Evolutionary conservation across 2,888 invertebrate genomes (phyloP), one percentile per base, ranked within the genome.

Genomic region (Keiferia lycopersicella): DNA sequence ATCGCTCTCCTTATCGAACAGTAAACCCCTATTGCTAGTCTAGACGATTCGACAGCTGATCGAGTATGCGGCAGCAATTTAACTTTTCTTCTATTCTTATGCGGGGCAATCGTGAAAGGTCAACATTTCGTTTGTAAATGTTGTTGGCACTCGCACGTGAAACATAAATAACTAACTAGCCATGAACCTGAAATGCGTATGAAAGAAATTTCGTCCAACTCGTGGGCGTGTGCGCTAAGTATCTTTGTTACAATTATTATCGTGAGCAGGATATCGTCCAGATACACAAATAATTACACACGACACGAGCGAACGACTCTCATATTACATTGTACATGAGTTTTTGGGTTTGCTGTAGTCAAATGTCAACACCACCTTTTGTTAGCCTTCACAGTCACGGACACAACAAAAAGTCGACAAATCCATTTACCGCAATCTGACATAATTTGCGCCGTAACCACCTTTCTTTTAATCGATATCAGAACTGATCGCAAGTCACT

Each of bases 171-270:
- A 68, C 69, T 69, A 70, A 65, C 66, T 69, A 77, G 71, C 82
- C 83, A 65, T 84, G 84, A 86, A 85, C 84, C 76, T 81, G 72
- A 71, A 74, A 71, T 71, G 72, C 68, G 70, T 69, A 68, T 60
- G 68, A 73, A 77, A 75, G 70, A 74, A 73, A 79, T 69, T 68
- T 65, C 14, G 60, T 58, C 66, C 57, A 64, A 66, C 22, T 8
- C 58, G 64, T 51, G 64, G 64, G 64, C 63, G 65, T 58, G 63
- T 34, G 34, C 10, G 1, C 34, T 34, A 8, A 1, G 34, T 34
- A 34, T 4, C 12, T 30, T 53, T n/a, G n/a, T n/a, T n/a, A n/a
- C n/a, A 12, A 20, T 26, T 22, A 20, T 53, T 26, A 26, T 26
- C 51, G 20, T 14, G 51, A 22, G 22, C 22, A 53, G 26, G 26